phyloP scores from a whole-genome alignment of 2,797 vertebrate genomes.

The Epinephelus awoara region DNA sequence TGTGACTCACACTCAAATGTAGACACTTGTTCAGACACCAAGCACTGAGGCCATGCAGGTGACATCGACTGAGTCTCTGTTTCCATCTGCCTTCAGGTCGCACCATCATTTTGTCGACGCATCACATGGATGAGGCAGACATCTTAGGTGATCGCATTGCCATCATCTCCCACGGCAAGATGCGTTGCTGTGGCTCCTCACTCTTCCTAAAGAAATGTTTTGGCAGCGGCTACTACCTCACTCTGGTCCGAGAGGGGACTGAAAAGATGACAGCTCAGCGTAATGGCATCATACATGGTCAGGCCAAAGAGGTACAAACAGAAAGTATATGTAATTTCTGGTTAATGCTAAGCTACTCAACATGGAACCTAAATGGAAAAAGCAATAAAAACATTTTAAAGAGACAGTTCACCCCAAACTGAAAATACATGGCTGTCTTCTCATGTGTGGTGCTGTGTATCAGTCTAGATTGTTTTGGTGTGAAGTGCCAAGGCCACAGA shows the following conservation, averaged over 20 bases:
- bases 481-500: too few relatives aligned
- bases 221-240: conserved; percentile 98
- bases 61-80: neutral
- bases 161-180: conserved; percentile 95
- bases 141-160: conserved; percentile 96
- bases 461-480: too few relatives aligned
- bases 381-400: too few relatives aligned
- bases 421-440: too few relatives aligned
- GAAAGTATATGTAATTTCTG: neutral
- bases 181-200: conserved; percentile 96
- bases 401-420: too few relatives aligned
- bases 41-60: neutral
- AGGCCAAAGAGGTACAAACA: conserved; percentile 34
- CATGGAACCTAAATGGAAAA: too few relatives aligned
- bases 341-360: neutral
- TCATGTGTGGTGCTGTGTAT: too few relatives aligned
- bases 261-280: conserved; percentile 70
- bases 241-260: conserved; percentile 89
- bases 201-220: conserved; percentile 96
- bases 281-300: conserved; percentile 27
- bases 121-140: conserved; percentile 99
- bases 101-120: conserved; percentile 97
- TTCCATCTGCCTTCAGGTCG: conserved; percentile 84
- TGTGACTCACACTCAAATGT: neutral
- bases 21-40: neutral